Conservation (phyloP, 2,888 invertebrate genomes). For the Yponomeuta sedellus region DNA sequence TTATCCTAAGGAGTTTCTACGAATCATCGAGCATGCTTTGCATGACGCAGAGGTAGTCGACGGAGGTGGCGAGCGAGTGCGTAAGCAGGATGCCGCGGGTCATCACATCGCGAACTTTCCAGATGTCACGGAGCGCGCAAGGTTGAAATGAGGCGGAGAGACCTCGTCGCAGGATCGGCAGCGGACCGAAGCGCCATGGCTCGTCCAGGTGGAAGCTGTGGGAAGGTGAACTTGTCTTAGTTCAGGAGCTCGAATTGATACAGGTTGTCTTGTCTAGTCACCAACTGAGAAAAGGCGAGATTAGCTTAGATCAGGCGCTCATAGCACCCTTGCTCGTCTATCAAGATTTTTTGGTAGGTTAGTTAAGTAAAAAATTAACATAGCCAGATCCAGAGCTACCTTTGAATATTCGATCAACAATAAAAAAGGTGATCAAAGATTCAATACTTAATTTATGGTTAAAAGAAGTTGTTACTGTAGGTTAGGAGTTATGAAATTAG, state of each 20-base stretch:
- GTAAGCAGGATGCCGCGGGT: conserved; percentile 58
- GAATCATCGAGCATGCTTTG: conserved; percentile 60
- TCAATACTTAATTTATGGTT: no score
- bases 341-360: no score
- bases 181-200: conserved; percentile 51
- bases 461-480: no score
- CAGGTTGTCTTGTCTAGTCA: no score
- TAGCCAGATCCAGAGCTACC: no score
- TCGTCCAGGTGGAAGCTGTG: conserved; percentile 55
- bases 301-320: no score
- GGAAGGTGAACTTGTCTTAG: background rate
- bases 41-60: conserved; percentile 69
- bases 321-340: no score
- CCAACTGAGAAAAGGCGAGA: no score
- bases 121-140: conserved; percentile 38
- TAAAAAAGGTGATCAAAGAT: no score
- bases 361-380: no score
- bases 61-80: conserved; percentile 66
- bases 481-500: no score
- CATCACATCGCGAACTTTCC: conserved; percentile 65
- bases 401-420: no score
- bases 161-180: conserved; percentile 40
- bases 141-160: conserved; percentile 37
- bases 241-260: background rate
- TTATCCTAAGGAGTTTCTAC: conserved; percentile 23